Conservation (phyloP, 2,888 invertebrate genomes). For the Calliopum simillimum region DNA sequence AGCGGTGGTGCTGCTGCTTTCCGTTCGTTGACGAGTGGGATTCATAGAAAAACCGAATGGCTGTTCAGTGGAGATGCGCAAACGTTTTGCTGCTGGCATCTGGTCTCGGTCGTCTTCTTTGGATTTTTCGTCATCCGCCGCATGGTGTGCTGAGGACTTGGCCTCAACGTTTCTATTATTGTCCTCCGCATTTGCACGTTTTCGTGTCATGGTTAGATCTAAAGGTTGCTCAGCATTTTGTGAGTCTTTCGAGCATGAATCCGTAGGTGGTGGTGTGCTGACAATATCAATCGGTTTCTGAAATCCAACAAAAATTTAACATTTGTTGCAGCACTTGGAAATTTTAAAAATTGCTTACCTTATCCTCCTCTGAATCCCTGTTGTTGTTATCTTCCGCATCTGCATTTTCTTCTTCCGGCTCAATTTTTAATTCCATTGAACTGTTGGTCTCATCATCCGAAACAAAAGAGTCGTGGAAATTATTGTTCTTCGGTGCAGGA, state of each 20-base stretch:
- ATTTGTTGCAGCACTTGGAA: not conserved
- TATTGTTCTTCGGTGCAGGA: slow-evolving; percentile 26
- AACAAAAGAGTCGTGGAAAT: slow-evolving; percentile 32
- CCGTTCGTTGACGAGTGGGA: slow-evolving; percentile 68
- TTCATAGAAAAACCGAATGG: slow-evolving; percentile 80
- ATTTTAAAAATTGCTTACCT: slow-evolving; percentile 52
- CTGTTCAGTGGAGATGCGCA: not conserved
- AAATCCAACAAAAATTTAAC: not conserved
- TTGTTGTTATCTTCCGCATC: slow-evolving; percentile 42
- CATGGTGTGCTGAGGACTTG: slow-evolving; percentile 58
- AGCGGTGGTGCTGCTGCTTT: slow-evolving; percentile 35
- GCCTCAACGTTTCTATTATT: slow-evolving; percentile 17
- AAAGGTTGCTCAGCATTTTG: slow-evolving; percentile 74
- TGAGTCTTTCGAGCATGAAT: slow-evolving; percentile 41
- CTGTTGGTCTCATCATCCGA: slow-evolving; percentile 50
- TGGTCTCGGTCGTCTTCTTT: slow-evolving; percentile 21
- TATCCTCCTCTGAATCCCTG: slow-evolving; percentile 57
- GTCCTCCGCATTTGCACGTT: slow-evolving; percentile 65
- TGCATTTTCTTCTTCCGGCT: slow-evolving; percentile 38
- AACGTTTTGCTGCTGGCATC: not conserved
- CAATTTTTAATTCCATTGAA: slow-evolving; percentile 45
- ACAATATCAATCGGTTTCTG: slow-evolving; percentile 65
- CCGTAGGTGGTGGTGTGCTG: slow-evolving; percentile 57
- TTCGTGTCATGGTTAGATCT: slow-evolving; percentile 77
- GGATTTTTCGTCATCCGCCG: slow-evolving; percentile 6